Base-by-base conservation (phyloP, 2,888 invertebrate species). In the Tipula vernalis region DNA sequence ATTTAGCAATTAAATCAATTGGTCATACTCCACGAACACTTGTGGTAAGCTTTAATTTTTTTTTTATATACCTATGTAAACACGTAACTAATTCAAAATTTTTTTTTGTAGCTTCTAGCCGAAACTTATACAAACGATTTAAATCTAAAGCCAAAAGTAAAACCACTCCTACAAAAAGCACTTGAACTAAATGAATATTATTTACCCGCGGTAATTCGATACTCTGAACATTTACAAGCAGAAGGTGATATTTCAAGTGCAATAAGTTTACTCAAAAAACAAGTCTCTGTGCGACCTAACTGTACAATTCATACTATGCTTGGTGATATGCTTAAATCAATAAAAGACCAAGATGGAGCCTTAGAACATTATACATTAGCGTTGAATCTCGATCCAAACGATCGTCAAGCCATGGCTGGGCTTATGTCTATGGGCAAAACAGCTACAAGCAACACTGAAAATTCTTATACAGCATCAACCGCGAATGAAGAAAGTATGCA, bases 21-120 rank as follows among this genome's bases (percentile, higher is more conserved):
- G 95, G 95, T 36, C 94, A 95, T 88, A 95, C 94, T 86, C 94
- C 96, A 0, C 92, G 96, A 89, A 94, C 95, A 88, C 93, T 96
- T 87, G 95, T 96, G 88, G 96, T 96, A 91, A 92, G 89, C 88
- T 57, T 41, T 42, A 85, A 86, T n/a, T 36, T 3, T 5, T 8
- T 6, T 42, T 8, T 3, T 42, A 12, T 42, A 42, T n/a, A n/a
- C n/a, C n/a, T n/a, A n/a, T n/a, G 6, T 42, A 42, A 42, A 6
- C 42, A 8, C 42, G 6, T 42, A 42, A 42, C 8, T 5, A 39
- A 4, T 51, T 10, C 44, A 12, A 71, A 12, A 28, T 86, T 88
- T 87, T 39, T 87, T 89, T 88, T 92, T 92, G 47, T 90, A 96
- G 96, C 92, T 96, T 88, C 95, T 96, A 89, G 96, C 96, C 0